Percentiles rank a stretch among this genome's conserved stretches.
phyloP scores from a whole-genome alignment of 37 sponge, comb jelly and placozoan genomes.

The Corticium candelabrum region DNA sequence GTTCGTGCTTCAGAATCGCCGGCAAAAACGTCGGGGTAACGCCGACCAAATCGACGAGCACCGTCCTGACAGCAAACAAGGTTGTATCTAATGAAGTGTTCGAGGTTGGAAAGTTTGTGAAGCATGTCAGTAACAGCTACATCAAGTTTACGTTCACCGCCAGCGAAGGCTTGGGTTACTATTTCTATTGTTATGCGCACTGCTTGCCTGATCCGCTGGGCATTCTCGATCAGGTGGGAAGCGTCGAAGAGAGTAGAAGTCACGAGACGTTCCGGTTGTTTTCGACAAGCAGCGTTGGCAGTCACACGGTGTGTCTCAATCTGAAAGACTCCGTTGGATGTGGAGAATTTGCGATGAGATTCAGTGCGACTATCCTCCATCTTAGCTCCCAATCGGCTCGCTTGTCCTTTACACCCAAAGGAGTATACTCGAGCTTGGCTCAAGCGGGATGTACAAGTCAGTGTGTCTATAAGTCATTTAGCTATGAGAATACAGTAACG shows the following conservation, averaged over 20 bases:
- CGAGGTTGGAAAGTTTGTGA: neutral
- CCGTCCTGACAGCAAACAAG: too few relatives aligned
- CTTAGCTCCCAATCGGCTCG: too few relatives aligned
- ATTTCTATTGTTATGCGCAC: neutral
- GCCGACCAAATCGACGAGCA: too few relatives aligned
- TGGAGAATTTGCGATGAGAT: neutral
- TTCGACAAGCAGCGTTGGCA: neutral
- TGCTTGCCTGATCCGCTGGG: neutral
- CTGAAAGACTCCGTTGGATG: neutral
- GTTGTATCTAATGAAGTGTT: neutral
- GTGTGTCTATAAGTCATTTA: too few relatives aligned
- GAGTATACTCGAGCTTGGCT: too few relatives aligned
- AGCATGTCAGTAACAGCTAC: neutral
- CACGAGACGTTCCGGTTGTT: too few relatives aligned
- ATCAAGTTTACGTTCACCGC: neutral
- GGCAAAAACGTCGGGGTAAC: too few relatives aligned
- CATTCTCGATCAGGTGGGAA: neutral
- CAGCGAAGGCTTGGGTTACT: neutral
- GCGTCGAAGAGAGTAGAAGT: neutral
- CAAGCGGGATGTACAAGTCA: too few relatives aligned
- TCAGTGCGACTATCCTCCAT: neutral
- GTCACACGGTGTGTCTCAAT: neutral
- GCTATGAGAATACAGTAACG: too few relatives aligned
- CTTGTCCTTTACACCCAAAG: too few relatives aligned
- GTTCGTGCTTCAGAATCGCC: too few relatives aligned